phyloP scores from a whole-genome alignment of 2,113 vertebrate species.

The Paraplagusia blochii region DNA sequence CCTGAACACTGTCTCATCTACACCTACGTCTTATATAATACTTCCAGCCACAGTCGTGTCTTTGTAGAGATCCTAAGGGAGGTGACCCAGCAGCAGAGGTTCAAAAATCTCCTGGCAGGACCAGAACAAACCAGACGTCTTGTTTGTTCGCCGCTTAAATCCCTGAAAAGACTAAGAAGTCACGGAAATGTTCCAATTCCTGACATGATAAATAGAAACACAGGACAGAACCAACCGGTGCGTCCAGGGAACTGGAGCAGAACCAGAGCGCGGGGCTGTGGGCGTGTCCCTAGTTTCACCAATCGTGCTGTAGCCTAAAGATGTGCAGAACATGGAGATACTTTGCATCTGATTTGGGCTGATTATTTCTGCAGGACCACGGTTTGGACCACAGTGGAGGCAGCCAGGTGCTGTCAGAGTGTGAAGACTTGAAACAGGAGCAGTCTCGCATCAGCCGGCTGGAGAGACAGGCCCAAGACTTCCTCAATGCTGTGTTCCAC shows the following conservation, averaged over 20 bases:
- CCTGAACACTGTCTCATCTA: too few species aligned
- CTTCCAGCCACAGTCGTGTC: too few species aligned
- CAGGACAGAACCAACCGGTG: neutral
- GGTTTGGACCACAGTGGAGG: slow-evolving; percentile 77
- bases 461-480: slow-evolving; percentile 96
- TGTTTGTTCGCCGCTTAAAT: too few species aligned
- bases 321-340: too few species aligned
- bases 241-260: neutral
- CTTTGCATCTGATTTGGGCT: too few species aligned
- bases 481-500: slow-evolving; percentile 99
- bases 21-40: too few species aligned
- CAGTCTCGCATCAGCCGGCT: slow-evolving; percentile 91
- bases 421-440: slow-evolving; percentile 87
- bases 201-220: neutral
- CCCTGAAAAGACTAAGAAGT: neutral
- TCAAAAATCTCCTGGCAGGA: too few species aligned
- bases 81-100: too few species aligned
- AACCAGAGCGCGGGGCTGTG: neutral
- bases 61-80: too few species aligned
- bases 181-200: neutral
- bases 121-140: too few species aligned
- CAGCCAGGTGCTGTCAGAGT: slow-evolving; percentile 85
- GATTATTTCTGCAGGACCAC: slow-evolving; percentile 79
- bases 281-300: neutral
- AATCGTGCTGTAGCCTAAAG: neutral